These are phyloP conservation scores for Turritopsis rubra DNA, from an alignment of 30 jellyfish, hydroid and myxozoan species.

Conservation along the genomic window DNA sequence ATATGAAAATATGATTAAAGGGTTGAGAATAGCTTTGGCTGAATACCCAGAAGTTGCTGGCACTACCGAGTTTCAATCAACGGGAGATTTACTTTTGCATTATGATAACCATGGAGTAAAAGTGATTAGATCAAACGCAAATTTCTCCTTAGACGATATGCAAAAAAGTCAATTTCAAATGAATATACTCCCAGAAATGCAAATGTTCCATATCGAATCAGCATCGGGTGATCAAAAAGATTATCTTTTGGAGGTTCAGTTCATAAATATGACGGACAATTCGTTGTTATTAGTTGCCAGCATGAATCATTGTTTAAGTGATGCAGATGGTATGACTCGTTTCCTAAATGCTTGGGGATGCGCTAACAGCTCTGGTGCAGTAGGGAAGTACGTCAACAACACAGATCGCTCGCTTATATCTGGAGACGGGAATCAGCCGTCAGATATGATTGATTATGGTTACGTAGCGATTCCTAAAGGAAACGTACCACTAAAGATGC, in stretches of 20 bases:
- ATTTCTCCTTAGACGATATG: neutral
- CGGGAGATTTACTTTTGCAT: neutral
- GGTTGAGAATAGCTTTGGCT: neutral
- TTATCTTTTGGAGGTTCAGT: neutral
- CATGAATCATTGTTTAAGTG: neutral
- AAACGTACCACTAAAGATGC: neutral
- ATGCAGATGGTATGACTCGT: neutral
- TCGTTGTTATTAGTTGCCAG: neutral
- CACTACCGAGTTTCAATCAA: neutral
- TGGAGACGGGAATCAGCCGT: constrained; percentile 1
- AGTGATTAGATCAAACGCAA: constrained; percentile 1
- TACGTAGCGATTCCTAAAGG: neutral
- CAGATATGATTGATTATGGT: neutral
- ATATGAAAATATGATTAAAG: neutral
- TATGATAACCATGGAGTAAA: constrained; percentile 15
- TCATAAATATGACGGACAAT: neutral
- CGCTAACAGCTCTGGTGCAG: neutral
- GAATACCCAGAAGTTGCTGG: constrained; percentile 14
- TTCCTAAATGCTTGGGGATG: neutral
- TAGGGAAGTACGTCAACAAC: neutral
- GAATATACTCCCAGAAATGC: neutral
- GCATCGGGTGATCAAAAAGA: neutral
- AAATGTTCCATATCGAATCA: neutral
- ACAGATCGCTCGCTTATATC: neutral
- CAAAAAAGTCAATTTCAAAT: neutral